Base-by-base conservation (phyloP, 1,140 invertebrate genomes). In the Eurytemora carolleeae region DNA sequence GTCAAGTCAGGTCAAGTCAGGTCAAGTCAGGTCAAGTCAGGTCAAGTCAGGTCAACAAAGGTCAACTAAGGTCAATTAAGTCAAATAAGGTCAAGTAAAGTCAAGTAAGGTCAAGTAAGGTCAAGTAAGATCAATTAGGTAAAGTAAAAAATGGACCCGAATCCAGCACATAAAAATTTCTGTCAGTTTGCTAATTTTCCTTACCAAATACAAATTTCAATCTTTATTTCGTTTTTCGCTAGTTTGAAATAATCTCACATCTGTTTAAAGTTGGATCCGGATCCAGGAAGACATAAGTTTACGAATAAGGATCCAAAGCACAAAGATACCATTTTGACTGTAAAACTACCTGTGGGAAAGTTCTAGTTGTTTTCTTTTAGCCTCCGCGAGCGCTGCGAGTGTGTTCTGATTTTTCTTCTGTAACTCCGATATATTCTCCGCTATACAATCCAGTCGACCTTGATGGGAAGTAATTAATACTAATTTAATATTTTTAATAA, bases 161-260 rank as follows among this genome's bases (percentile, higher is more conserved):
- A n/a, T n/a, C n/a, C n/a, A n/a, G n/a, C n/a, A 44, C 31, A 44
- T 44, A 44, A 44, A n/a, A 12, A 44, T n/a, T n/a, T 44, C n/a
- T 12, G n/a, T 44, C 31, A 12, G 31, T 12, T 12, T 44, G n/a
- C n/a, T 7, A 44, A 44, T 44, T 12, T 12, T 44, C 31, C n/a
- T 44, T 44, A 44, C 7, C 7, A 44, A 44, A 44, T 44, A 91
- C 82, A 63, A 88, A 86, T 20, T 87, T 87, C 61, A 92, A 76
- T 64, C 95, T 74, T 75, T 94, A 90, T 70, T 87, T 91, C 24
- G 95, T 77, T 64, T 87, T 81, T 44, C 86, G 85, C 82, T 91
- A 91, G 87, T 83, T 65, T 86, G 86, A 1, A 96, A 78, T 68
- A 92, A 84, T 0, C 82, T 78, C 58, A 88, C 82, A 70, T 94